Evolutionary conservation across 2,888 invertebrate genomes (phyloP).

Genomic region (Ectemnius cavifrons): DNA sequence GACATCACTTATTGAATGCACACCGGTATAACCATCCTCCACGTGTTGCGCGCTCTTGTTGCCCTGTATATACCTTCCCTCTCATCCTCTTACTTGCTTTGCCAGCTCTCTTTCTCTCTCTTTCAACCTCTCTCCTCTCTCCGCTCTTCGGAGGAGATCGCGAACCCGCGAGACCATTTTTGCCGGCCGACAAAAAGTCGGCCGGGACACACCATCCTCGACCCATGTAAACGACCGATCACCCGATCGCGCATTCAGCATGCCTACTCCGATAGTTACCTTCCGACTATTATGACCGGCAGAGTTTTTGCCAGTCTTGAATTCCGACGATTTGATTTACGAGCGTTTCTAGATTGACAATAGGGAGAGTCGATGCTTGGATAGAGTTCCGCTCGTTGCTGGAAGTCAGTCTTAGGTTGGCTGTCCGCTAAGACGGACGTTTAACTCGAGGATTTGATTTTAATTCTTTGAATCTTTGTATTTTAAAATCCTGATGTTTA

Average conservation of each 20-base stretch:
- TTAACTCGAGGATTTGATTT: too few species aligned
- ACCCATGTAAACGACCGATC: background rate
- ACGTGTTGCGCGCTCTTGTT: constrained; percentile 5
- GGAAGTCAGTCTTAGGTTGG: too few species aligned
- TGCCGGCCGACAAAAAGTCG: background rate
- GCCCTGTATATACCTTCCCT: too few species aligned
- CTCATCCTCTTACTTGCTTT: background rate
- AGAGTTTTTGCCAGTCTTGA: constrained; percentile 19
- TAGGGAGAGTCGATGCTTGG: too few species aligned
- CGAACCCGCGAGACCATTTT: background rate
- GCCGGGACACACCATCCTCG: background rate
- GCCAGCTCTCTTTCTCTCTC: background rate
- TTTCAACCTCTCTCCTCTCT: background rate
- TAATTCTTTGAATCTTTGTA: too few species aligned
- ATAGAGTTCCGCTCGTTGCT: too few species aligned
- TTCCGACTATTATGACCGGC: constrained; percentile 2
- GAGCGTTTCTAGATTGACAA: too few species aligned
- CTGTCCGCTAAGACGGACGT: too few species aligned
- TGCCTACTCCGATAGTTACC: background rate
- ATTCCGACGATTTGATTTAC: constrained; percentile 27
- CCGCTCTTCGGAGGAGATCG: background rate
- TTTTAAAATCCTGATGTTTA: too few species aligned
- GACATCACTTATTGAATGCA: constrained; percentile 66
- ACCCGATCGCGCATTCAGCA: too few species aligned
- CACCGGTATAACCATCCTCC: constrained; percentile 38